These are phyloP conservation scores for Papilio aristodemus DNA, from an alignment of 1,140 invertebrate species.

Conservation along the genomic window DNA sequence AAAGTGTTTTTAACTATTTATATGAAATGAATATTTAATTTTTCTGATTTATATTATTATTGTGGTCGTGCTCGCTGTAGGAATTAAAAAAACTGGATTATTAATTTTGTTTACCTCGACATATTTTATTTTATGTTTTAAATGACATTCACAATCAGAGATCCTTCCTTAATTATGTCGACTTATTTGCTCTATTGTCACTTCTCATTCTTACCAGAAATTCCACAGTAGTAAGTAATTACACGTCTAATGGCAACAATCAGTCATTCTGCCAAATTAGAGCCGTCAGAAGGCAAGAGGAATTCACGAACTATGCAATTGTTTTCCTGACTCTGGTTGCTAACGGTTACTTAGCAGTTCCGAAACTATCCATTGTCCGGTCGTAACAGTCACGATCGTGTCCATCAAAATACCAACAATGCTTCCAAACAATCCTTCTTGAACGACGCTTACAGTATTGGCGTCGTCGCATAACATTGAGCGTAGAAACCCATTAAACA, in stretches of 20 bases:
- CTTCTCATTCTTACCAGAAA: conserved; percentile 3
- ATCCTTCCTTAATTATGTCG: background rate
- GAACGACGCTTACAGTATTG: conserved; percentile 41
- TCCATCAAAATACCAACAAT: conserved; percentile 65
- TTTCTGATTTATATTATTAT: no score
- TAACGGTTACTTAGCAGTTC: conserved; percentile 69
- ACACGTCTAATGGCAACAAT: conserved; percentile 51
- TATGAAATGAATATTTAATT: no score
- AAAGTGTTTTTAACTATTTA: no score
- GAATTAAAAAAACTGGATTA: no score
- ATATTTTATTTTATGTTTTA: no score
- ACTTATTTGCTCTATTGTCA: conserved; percentile 27
- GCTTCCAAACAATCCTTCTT: conserved; percentile 55
- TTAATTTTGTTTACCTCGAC: no score
- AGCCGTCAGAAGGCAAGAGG: conserved; percentile 58
- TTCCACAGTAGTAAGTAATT: conserved; percentile 34
- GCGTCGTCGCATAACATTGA: conserved; percentile 29
- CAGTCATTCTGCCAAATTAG: conserved; percentile 63
- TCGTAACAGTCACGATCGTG: conserved; percentile 66
- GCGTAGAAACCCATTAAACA: background rate
- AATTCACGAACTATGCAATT: conserved; percentile 69
- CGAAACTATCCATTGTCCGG: conserved; percentile 51
- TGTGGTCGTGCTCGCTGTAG: no score
- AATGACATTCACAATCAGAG: no score
- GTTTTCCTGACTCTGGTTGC: conserved; percentile 63